Percentiles rank a stretch among this genome's conserved stretches.
Evolutionary conservation across 2,113 vertebrate species (phyloP).

Genomic region (Chaetodon auriga): DNA sequence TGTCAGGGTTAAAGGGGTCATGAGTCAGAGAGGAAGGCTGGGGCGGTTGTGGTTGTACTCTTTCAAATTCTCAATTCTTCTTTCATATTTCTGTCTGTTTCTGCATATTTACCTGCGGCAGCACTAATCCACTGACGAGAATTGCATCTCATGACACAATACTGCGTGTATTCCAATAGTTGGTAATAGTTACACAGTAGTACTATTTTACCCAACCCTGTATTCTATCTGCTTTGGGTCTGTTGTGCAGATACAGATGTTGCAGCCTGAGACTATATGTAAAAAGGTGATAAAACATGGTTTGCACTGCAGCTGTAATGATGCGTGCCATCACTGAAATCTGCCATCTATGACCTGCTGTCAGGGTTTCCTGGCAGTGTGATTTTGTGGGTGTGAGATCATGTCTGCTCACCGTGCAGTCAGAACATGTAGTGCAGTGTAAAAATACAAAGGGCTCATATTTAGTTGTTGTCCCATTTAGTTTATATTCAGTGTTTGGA

Average conservation of each 20-base stretch:
- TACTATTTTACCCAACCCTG: neutral
- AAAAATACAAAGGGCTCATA: neutral
- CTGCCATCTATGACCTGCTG: neutral
- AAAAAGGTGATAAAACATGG: slow-evolving; percentile 29
- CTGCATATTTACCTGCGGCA: neutral
- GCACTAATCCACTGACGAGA: neutral
- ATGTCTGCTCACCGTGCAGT: neutral
- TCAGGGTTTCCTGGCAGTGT: slow-evolving; percentile 39
- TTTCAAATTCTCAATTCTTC: neutral
- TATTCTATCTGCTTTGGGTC: neutral
- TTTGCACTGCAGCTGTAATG: slow-evolving; percentile 5
- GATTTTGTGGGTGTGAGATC: slow-evolving; percentile 32
- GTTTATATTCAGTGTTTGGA: neutral
- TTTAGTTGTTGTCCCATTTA: neutral
- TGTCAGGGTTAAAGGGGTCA: neutral
- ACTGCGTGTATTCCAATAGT: neutral
- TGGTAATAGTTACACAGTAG: neutral
- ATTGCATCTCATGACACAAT: too few species aligned
- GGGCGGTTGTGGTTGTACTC: neutral
- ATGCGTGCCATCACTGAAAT: neutral
- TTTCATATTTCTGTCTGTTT: neutral
- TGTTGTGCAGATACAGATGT: slow-evolving; percentile 28
- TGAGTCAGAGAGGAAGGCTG: slow-evolving; percentile 1
- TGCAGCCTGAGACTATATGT: neutral
- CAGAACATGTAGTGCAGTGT: neutral